Conservation (phyloP, 2,797 vertebrate genomes). For the Gymnoscopelus braueri region DNA sequence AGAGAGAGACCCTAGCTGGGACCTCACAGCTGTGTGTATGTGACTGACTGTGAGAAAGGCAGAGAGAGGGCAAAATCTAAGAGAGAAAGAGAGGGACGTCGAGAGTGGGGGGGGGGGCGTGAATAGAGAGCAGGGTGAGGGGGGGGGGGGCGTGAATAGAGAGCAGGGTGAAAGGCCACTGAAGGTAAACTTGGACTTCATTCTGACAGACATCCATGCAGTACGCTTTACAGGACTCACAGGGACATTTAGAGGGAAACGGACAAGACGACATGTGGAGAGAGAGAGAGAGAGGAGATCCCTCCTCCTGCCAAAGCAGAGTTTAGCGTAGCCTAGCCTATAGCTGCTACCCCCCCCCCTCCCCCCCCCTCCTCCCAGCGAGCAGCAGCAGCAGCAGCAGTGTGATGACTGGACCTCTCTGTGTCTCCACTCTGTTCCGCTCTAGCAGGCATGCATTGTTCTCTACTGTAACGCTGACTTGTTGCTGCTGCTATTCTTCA, state of each 20-base stretch:
- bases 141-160: constrained; percentile 30
- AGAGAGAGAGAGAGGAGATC: constrained; percentile 23
- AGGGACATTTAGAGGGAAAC: constrained; percentile 40
- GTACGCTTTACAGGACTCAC: constrained; percentile 34
- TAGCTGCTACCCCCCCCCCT: constrained; percentile 48
- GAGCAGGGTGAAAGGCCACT: constrained; percentile 28
- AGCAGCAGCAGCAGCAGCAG: constrained; percentile 54
- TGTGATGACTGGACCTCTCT: constrained; percentile 72
- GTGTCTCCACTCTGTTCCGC: constrained; percentile 61
- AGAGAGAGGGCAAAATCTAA: background rate
- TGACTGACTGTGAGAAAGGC: constrained; percentile 5
- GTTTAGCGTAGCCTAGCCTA: constrained; percentile 58
- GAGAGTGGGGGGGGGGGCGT: constrained; percentile 26
- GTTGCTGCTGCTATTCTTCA: constrained; percentile 65
- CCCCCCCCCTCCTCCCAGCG: constrained; percentile 58
- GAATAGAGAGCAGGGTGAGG: constrained; percentile 17
- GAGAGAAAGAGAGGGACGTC: background rate
- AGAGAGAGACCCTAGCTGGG: background rate
- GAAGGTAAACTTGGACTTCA: constrained; percentile 6
- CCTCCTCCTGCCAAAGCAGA: constrained; percentile 53
- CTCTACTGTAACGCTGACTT: constrained; percentile 69
- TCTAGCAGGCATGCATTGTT: constrained; percentile 78
- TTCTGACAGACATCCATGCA: constrained; percentile 28
- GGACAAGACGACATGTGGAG: background rate
- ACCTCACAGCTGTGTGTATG: constrained; percentile 16